Percentiles rank a stretch among this genome's conserved stretches.
These are phyloP conservation scores for Dexiosoma caninum DNA, from an alignment of 2,888 invertebrate species.

Conservation along the genomic window DNA sequence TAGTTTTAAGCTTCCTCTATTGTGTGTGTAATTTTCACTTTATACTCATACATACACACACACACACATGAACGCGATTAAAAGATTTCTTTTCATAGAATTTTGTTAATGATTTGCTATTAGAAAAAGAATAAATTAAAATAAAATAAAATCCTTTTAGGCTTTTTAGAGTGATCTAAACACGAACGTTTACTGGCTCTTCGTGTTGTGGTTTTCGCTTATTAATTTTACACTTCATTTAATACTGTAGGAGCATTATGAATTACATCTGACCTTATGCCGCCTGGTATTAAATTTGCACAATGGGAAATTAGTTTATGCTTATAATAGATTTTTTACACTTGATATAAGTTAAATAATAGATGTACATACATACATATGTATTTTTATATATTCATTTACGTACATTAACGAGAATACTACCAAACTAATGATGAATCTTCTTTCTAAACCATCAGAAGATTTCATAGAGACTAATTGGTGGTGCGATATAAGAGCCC, in stretches of 20 bases:
- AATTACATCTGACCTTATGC: constrained; percentile 15
- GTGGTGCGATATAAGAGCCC: no score
- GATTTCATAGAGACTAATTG: no score
- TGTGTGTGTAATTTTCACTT: not conserved
- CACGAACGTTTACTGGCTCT: not conserved
- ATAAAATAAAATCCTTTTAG: constrained; percentile 4
- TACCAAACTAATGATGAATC: no score
- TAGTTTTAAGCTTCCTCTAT: not conserved
- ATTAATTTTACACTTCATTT: constrained; percentile 42
- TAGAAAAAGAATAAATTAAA: no score
- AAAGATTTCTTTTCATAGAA: not conserved
- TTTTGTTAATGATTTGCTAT: not conserved
- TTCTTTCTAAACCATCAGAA: no score
- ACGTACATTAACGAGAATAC: no score
- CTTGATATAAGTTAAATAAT: no score
- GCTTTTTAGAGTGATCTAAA: not conserved
- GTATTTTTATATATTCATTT: no score
- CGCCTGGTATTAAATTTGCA: not conserved
- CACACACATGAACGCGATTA: not conserved
- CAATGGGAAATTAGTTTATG: not conserved
- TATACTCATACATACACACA: no score
- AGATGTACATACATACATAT: no score
- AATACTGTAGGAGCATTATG: constrained; percentile 2
- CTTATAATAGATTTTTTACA: no score
- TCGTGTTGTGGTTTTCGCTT: not conserved